Base-by-base conservation (phyloP, 2,797 vertebrate species). In the Hyperoplus immaculatus region DNA sequence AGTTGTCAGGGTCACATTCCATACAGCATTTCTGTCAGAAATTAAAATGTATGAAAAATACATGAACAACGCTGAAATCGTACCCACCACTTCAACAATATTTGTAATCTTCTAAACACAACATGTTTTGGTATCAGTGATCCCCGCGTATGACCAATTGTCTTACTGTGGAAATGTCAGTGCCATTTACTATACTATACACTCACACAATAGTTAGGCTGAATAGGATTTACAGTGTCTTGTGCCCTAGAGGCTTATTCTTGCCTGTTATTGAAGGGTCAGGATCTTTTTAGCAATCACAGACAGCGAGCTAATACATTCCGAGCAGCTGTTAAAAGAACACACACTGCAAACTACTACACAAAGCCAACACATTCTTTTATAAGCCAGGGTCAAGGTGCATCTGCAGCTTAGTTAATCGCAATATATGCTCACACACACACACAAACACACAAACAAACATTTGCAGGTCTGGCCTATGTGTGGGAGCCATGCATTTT, bases 401-500 rank as follows among this genome's bases (percentile, higher is more conserved):
- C 41, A n/a, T 72, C 66, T 36, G 7, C 8, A 39, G 69, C 29
- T 72, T 16, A 29, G 11, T 46, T 2, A 21, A 16, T 53, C 21
- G 7, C 0, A 29, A 29, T 29, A 29, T 3, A 29, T 8, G 11
- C n/a, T 50, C 9, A 29, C 21, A 61, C n/a, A 21, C 15, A 41
- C 29, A 41, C 56, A 56, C 14, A 15, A 8, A 3, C 13, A 42
- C 42, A n/a, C 7, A 42, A 59, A 51, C 55, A 83, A 53, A 71
- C 45, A 39, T 58, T 13, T 14, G 49, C 62, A 50, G 67, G 58
- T 53, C 67, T 78, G 66, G 75, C 41, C 43, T 65, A 64, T 71
- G 29, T 15, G 65, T 53, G 80, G 77, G 76, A 75, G 47, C 39
- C 21, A 14, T 29, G 60, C 42, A 79, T 83, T 83, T 78, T 82